These are phyloP conservation scores for Suillia variegata DNA, from an alignment of 2,888 invertebrate genomes.

Conservation along the genomic window DNA sequence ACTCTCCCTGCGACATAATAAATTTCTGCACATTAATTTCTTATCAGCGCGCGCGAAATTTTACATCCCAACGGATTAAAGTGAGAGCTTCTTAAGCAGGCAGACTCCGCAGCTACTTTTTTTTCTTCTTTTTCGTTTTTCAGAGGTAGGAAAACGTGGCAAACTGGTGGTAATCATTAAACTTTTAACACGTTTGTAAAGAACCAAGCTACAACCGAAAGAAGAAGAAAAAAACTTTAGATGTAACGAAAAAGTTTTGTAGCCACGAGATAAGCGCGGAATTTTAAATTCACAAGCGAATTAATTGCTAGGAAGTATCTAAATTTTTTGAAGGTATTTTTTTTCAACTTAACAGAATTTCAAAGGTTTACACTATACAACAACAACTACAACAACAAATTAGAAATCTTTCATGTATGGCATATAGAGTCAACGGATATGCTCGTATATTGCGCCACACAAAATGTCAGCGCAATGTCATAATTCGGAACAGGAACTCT, in stretches of 20 bases:
- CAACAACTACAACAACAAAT: too few relatives aligned
- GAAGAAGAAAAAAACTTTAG: too few relatives aligned
- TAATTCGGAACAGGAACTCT: background rate
- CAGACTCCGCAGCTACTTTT: background rate
- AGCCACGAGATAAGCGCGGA: background rate
- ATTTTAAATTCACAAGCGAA: constrained; percentile 1
- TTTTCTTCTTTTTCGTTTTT: too few relatives aligned
- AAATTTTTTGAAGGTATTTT: too few relatives aligned
- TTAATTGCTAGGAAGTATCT: background rate
- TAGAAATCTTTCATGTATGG: too few relatives aligned
- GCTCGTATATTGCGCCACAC: background rate
- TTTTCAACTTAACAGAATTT: too few relatives aligned
- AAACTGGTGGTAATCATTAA: background rate
- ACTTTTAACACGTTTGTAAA: background rate
- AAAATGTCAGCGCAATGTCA: background rate
- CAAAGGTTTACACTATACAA: too few relatives aligned
- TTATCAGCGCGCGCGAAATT: constrained; percentile 37
- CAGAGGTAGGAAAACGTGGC: background rate
- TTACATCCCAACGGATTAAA: background rate
- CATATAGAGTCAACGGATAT: too few relatives aligned
- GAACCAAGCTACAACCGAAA: too few relatives aligned
- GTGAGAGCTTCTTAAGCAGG: background rate
- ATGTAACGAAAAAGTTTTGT: background rate
- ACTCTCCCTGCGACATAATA: constrained; percentile 37
- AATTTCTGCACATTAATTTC: constrained; percentile 43